Base-by-base conservation (phyloP, 2,797 vertebrate species). In the Mormyrus hasselquistii region DNA sequence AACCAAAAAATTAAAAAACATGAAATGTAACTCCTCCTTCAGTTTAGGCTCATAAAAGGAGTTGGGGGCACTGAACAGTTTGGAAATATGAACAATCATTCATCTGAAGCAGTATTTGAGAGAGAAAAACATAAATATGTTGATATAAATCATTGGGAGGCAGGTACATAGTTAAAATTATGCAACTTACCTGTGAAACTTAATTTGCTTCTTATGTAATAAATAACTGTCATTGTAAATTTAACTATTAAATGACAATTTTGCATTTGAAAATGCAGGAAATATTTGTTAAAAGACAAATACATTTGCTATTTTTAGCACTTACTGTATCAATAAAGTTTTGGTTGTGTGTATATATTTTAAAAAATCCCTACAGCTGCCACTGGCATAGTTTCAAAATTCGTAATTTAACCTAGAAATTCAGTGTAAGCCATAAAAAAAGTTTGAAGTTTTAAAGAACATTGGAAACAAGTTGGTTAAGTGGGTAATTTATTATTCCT, bases 291-390 rank as follows among this genome's bases (percentile, higher is more conserved):
- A 41, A 87, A 86, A 87, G 34, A 55, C 29, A 87, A 41, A 57
- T 59, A 53, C 34, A 62, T 87, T n/a, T 87, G 53, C 53, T 57
- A 29, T 57, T 59, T 34, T 41, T 87, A 41, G 25, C 29, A 87
- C 53, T 44, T 44, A 62, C 29, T 22, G 29, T 62, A 41, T 62
- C 19, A 57, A 41, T 57, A 57, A 59, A 62, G 86, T 57, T 59
- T 44, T 87, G 19, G 19, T 38, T 41, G 29, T 41, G 55, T 59
- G 34, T 59, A 57, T 59, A 44, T 59, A 44, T 59, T 87, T 85
- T 0, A n/a, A 19, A 87, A 87, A 86, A 34, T 86, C 84, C 50
- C 22, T 34, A 19, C 84, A 55, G 84, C 86, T 87, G 86, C 86
- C 52, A 55, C 29, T 41, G 52, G 86, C 55, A 59, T 59, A 62